A percentile compares a stretch with the other conserved stretches of the same genome.
These are phyloP conservation scores for Tryphoninae sp. DNA, from an alignment of 2,888 invertebrate genomes.

Conservation along the genomic window DNA sequence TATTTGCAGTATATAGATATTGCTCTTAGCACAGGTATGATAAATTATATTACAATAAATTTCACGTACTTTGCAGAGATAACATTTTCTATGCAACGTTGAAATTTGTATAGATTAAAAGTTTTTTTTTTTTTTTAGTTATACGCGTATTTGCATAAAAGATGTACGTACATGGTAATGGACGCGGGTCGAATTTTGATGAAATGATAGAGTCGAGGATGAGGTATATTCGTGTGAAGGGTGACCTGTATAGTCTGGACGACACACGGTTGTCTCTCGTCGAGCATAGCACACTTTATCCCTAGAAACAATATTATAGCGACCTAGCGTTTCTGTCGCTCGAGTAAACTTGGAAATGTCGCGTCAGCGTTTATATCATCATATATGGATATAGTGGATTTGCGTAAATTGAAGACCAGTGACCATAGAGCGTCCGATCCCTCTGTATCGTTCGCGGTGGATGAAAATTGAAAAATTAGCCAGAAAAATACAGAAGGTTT, in stretches of 20 bases:
- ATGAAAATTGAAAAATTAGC: slow-evolving; percentile 41
- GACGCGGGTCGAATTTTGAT: not conserved
- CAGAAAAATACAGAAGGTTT: not conserved
- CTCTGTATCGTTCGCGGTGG: slow-evolving; percentile 10
- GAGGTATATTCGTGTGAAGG: slow-evolving; percentile 27
- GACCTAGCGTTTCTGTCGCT: slow-evolving; percentile 61
- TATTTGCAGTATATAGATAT: not conserved
- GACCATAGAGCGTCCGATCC: slow-evolving; percentile 2
- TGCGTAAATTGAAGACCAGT: slow-evolving; percentile 16
- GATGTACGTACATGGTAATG: not conserved
- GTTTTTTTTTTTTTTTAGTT: no score
- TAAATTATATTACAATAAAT: no score
- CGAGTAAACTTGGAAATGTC: slow-evolving; percentile 64
- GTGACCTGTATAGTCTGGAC: slow-evolving; percentile 46
- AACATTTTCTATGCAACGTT: no score
- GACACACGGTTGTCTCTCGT: slow-evolving; percentile 38
- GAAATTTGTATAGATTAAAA: no score
- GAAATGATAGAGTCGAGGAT: not conserved
- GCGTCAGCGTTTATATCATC: slow-evolving; percentile 40
- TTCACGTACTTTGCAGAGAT: no score
- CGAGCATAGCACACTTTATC: slow-evolving; percentile 58
- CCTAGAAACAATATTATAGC: slow-evolving; percentile 43
- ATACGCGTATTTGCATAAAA: no score
- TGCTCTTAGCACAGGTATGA: not conserved
- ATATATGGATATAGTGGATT: not conserved